These are phyloP conservation scores for Brachionus plicatilis DNA, from an alignment of 1,140 invertebrate genomes.

Conservation along the genomic window DNA sequence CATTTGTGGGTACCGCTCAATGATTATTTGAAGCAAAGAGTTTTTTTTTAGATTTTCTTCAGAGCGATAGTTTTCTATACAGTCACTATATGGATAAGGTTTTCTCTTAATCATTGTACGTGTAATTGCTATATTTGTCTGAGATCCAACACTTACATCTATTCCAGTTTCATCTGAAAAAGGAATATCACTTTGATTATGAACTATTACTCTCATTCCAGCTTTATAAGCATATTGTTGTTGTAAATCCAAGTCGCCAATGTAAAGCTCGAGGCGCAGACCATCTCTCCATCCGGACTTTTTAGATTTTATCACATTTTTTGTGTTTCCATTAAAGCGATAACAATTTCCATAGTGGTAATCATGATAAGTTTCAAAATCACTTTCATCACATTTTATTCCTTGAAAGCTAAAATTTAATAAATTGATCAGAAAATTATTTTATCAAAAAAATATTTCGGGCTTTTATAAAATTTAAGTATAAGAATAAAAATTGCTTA, in stretches of 20 bases:
- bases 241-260: not conserved
- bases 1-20: not conserved
- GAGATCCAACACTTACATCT: not conserved
- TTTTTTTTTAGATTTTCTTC: not conserved
- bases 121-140: not conserved
- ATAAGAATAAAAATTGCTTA: too few species aligned
- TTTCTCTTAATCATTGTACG: not conserved
- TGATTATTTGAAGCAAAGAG: not conserved
- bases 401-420: conserved; percentile 40
- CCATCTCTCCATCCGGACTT: not conserved
- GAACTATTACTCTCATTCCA: not conserved
- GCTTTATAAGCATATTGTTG: not conserved
- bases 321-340: conserved; percentile 36
- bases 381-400: conserved; percentile 24
- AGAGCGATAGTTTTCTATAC: not conserved
- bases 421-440: not conserved
- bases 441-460: too few species aligned
- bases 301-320: not conserved
- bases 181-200: not conserved
- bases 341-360: conserved; percentile 40
- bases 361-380: conserved; percentile 10
- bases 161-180: not conserved
- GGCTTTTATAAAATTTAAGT: too few species aligned
- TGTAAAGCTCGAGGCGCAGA: not conserved
- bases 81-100: not conserved